Base-by-base conservation (phyloP, 2,888 invertebrate genomes). In the Ephialtes manifestator region DNA sequence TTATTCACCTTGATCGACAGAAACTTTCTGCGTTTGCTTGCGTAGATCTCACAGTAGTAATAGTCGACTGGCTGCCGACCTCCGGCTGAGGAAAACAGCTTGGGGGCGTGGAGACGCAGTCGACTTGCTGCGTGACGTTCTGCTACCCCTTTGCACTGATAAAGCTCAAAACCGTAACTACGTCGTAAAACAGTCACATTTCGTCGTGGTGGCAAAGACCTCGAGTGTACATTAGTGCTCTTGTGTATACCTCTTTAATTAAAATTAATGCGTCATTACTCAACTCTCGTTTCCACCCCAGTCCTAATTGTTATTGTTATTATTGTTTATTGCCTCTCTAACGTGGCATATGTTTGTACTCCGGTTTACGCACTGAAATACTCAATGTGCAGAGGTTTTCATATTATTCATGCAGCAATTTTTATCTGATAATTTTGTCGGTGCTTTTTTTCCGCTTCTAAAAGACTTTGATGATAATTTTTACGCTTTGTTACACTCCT, bases 211-310 rank as follows among this genome's bases (percentile, higher is more conserved):
- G 74, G 74, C 55, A 77, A 76, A 80, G 81, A 81, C 60, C 70
- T 58, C 77, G 82, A 68, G 51, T 75, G 71, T 80, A 43, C 84
- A 76, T 86, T 84, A 85, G 78, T 74, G 77, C 81, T 81, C 75
- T 70, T 68, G 60, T 72, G 83, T 86, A 70, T 71, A 75, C 84
- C 83, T 88, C 87, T 90, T 90, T 90, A 90, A 91, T 90, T 89
- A 91, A 90, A 90, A 89, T 89, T 88, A 88, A 90, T 86, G 88
- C 88, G 75, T 82, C 87, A 84, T 89, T 83, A 80, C 78, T 86
- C 70, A 63, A 70, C 39, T 43, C 28, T 43, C 24, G 43, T 48
- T 58, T 68, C 68, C 74, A n/a, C 48, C n/a, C 48, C 20, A 35
- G 43, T n/a, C 65, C 43, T 31, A 58, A 75, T 85, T 84, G 55